Percentiles rank a stretch among this genome's conserved stretches.
Evolutionary conservation across 1,140 invertebrate species (phyloP).

Genomic region (Fopius arisanus): DNA sequence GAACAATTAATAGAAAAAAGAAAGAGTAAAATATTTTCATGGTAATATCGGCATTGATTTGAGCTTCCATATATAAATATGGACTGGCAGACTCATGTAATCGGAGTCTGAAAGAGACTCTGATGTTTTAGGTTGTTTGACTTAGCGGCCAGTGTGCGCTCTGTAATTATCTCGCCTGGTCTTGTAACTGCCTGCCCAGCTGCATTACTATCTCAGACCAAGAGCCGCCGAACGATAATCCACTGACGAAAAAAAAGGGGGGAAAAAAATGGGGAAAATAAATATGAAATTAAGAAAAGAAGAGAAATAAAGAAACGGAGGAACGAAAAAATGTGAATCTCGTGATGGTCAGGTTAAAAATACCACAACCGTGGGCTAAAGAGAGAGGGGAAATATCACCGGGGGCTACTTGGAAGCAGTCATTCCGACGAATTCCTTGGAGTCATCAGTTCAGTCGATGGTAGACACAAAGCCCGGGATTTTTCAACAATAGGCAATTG

Average conservation of each 20-base stretch:
- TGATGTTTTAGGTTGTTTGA: constrained; percentile 65
- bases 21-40: too few relatives aligned
- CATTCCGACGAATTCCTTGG: neutral
- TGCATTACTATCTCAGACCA: constrained; percentile 47
- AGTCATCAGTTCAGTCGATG: neutral
- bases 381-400: neutral
- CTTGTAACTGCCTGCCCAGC: constrained; percentile 61
- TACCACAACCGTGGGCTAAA: neutral
- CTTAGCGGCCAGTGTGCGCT: constrained; percentile 61
- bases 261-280: neutral
- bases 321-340: constrained; percentile 2
- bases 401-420: neutral
- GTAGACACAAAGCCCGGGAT: too few relatives aligned
- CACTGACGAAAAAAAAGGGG: constrained; percentile 23
- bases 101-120: constrained; percentile 48
- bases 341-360: neutral
- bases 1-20: too few relatives aligned
- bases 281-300: constrained; percentile 4
- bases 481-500: too few relatives aligned
- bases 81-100: constrained; percentile 24
- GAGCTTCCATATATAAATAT: neutral
- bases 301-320: neutral
- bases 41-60: neutral
- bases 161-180: constrained; percentile 65
- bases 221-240: constrained; percentile 32